Percentiles rank a stretch among this genome's conserved stretches.
These are phyloP conservation scores for Habrosyne pyritoides DNA, from an alignment of 2,888 invertebrate genomes.

Conservation along the genomic window DNA sequence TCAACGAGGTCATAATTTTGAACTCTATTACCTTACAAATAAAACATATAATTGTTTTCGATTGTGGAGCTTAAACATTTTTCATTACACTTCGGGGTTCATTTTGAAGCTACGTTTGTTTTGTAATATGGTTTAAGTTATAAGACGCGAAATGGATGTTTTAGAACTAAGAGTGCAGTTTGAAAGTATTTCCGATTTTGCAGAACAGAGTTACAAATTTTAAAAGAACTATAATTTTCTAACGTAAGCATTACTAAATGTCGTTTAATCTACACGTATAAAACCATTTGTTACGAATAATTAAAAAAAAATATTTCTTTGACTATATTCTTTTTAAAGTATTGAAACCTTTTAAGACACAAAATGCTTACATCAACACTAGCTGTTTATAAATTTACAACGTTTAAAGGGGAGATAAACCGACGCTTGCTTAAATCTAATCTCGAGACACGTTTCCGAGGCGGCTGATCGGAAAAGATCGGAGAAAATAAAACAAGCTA, in stretches of 20 bases:
- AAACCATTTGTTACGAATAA: too few relatives aligned
- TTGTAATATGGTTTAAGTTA: constrained; percentile 41
- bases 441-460: constrained; percentile 1
- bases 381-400: neutral
- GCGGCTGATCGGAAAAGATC: constrained; percentile 2
- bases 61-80: constrained; percentile 40
- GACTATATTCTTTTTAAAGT: neutral
- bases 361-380: neutral
- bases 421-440: neutral
- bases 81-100: constrained; percentile 57
- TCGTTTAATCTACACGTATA: too few relatives aligned
- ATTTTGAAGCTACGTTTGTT: constrained; percentile 59
- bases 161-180: neutral
- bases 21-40: constrained; percentile 25
- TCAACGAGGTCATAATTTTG: constrained; percentile 19
- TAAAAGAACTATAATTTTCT: neutral
- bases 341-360: neutral
- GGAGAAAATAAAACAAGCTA: neutral
- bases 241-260: neutral
- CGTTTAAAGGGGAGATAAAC: neutral
- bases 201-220: too few relatives aligned
- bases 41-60: constrained; percentile 38
- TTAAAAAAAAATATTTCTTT: too few relatives aligned
- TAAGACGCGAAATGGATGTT: constrained; percentile 13
- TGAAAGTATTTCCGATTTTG: neutral